These are phyloP conservation scores for Antrozous pallidus DNA, from an alignment of 2,797 vertebrate species.

Conservation along the genomic window DNA sequence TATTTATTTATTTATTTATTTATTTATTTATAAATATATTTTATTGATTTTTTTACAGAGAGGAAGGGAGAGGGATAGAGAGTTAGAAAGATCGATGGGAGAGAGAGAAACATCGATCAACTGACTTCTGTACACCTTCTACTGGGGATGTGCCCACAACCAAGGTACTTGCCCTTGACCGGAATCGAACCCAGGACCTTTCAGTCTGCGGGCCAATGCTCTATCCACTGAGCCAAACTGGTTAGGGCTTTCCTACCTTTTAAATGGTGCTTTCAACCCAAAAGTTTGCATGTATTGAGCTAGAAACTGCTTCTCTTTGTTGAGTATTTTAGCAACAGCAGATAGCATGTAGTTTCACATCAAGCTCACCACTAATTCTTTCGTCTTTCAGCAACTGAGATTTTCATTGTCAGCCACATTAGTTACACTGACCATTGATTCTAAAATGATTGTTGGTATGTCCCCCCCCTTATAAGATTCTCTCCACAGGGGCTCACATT, in stretches of 20 bases:
- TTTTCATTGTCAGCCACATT: background rate
- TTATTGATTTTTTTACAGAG: no score
- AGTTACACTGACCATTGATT: conserved; percentile 26
- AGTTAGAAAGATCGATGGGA: no score
- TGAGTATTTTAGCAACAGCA: background rate
- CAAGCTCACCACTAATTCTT: conserved; percentile 30
- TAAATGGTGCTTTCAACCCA: background rate
- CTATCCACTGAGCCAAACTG: no score
- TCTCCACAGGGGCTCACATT: background rate
- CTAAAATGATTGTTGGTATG: background rate
- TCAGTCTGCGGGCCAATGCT: no score
- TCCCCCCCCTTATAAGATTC: background rate
- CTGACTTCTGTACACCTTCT: no score
- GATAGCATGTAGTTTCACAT: background rate
- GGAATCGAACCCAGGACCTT: no score
- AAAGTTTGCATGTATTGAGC: background rate
- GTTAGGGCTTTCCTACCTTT: background rate
- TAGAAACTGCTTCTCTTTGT: background rate
- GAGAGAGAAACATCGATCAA: no score
- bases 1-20: no score
- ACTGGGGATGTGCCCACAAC: no score
- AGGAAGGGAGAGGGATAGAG: no score
- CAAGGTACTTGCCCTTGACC: no score
- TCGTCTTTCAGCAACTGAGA: conserved; percentile 10
- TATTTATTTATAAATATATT: no score